Percentiles rank a stretch among this genome's conserved stretches.
phyloP scores from a whole-genome alignment of 2,797 vertebrate species.

The Schizothorax lantsangensis region DNA sequence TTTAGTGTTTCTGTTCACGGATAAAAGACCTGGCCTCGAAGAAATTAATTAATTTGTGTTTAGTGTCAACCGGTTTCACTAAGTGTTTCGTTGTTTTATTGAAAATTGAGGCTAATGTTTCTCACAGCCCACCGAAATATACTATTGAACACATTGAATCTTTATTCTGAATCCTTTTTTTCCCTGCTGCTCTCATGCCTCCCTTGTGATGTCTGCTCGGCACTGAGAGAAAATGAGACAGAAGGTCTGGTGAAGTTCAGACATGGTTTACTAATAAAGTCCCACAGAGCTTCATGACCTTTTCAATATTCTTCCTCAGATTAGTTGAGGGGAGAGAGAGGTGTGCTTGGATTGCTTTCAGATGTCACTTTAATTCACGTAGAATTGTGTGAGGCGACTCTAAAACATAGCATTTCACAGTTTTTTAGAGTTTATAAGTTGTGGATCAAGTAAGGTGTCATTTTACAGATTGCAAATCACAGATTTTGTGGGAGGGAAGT shows the following conservation, averaged over 20 bases:
- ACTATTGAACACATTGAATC: neutral
- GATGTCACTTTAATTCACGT: conserved; percentile 37
- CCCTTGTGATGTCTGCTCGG: neutral
- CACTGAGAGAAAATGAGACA: conserved; percentile 37
- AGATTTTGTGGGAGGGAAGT: neutral
- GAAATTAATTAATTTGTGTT: conserved; percentile 47
- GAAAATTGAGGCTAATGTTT: conserved; percentile 38
- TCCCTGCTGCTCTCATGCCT: neutral
- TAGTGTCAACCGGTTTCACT: conserved; percentile 17
- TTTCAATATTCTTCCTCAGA: conserved; percentile 64
- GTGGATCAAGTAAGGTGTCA: neutral
- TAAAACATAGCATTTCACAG: neutral
- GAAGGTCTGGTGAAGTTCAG: conserved; percentile 58
- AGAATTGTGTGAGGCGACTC: neutral
- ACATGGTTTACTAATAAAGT: conserved; percentile 64
- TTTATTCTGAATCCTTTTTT: conserved; percentile 6
- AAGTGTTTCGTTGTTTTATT: conserved; percentile 2
- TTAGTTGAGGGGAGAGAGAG: conserved; percentile 41
- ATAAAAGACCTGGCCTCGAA: conserved; percentile 35
- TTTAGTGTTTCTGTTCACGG: conserved; percentile 31
- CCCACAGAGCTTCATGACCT: conserved; percentile 62
- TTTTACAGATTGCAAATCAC: neutral
- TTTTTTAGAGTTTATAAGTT: neutral
- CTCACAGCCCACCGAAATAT: neutral
- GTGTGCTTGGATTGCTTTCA: conserved; percentile 35